phyloP scores from a whole-genome alignment of 1,140 invertebrate species.

The Aporrectodea caliginosa region DNA sequence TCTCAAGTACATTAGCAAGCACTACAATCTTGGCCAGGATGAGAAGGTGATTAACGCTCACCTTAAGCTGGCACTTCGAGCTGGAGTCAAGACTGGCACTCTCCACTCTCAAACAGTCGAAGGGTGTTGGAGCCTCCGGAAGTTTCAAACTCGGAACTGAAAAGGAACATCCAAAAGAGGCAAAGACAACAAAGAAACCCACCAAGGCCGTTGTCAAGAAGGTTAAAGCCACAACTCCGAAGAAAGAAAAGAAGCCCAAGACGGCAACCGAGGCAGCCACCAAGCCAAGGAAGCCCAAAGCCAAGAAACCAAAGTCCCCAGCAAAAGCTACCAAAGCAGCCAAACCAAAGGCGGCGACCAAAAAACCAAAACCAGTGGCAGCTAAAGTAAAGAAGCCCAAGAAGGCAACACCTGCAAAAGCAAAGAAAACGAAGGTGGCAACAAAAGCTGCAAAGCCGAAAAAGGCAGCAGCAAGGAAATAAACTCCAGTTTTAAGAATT shows the following conservation, averaged over 20 bases:
- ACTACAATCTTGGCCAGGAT: conserved; percentile 51
- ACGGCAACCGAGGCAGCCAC: conserved; percentile 38
- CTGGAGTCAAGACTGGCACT: conserved; percentile 40
- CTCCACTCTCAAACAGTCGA: conserved; percentile 49
- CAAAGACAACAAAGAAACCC: conserved; percentile 19
- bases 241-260: conserved; percentile 37
- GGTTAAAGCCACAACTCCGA: conserved; percentile 35
- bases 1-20: conserved; percentile 51
- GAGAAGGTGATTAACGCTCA: conserved; percentile 42
- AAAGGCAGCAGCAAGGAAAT: conserved; percentile 28
- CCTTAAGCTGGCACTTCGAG: conserved; percentile 44
- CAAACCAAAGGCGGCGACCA: conserved; percentile 36
- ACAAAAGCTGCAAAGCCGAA: conserved; percentile 37
- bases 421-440: conserved; percentile 37
- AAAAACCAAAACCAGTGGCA: conserved; percentile 36
- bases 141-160: conserved; percentile 49
- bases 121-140: conserved; percentile 52
- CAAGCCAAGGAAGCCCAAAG: conserved; percentile 30
- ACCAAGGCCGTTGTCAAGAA: conserved; percentile 35
- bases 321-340: conserved; percentile 34
- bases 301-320: conserved; percentile 9
- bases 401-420: conserved; percentile 22
- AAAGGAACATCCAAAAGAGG: conserved; percentile 31
- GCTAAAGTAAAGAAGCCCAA: conserved; percentile 34
- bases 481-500: no score